Evolutionary conservation across 2,888 invertebrate species (phyloP), one percentile per base, ranked within the genome.

Genomic region (Mythimna vitellina): DNA sequence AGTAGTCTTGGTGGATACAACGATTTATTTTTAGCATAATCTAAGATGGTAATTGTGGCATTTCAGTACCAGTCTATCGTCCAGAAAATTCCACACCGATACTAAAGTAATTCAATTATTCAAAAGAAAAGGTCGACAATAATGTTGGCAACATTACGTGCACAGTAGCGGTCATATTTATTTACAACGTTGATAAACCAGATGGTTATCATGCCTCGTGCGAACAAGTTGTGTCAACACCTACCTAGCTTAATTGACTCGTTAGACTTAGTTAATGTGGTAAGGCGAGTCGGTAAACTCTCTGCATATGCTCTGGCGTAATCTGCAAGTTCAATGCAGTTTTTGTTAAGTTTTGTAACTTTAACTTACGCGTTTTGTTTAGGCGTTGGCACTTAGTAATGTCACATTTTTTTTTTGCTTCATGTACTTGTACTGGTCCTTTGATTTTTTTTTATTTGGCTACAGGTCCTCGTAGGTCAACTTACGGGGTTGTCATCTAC

Each of bases 241-340:
- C 62, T 74, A 72, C 42, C 69, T 62, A 66, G 70, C 72, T 74
- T 73, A 79, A 83, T 83, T 79, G 79, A 85, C 83, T 76, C 66
- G 64, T 82, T 73, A 63, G 68, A 76, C 76, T 76, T 70, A 56
- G 72, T 76, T 78, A 74, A 76, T 73, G 73, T 79, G 63, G 56
- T 74, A 60, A 35, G 70, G 32, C 65, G 60, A 75, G 74, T 72
- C 62, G 29, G 78, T 67, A 73, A 73, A 60, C 66, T 54, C 51
- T 64, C 62, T 68, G 46, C 22, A 20, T 76, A 57, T 42, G 51
- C 53, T 38, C 49, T 60, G 42, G 42, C 14, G 84, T 49, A 70
- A 81, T 63, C 68, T 58, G 46, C 53, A 64, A 75, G 38, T 75
- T 56, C 25, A 65, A n/a, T 42, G 60, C 12, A 49, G 14, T 25